Evolutionary conservation across 2,888 invertebrate genomes (phyloP).

Genomic region (Chloroclysta siterata): DNA sequence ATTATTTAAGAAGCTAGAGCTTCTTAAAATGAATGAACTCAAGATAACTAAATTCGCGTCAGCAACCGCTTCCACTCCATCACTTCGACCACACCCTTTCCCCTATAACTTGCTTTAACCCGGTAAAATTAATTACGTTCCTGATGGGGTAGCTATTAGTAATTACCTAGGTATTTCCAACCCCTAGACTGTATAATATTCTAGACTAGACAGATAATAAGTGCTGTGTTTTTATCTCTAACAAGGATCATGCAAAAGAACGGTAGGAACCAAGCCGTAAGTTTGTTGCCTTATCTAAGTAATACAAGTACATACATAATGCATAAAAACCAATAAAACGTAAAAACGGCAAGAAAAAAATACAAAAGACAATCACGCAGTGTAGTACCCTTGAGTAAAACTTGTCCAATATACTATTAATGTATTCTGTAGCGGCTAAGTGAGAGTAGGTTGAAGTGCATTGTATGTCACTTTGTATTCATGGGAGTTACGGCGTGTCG

Average conservation of each 20-base stretch:
- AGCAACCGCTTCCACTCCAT: neutral
- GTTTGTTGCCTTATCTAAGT: too few relatives aligned
- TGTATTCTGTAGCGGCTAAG: conserved; percentile 8
- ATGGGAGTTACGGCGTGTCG: conserved; percentile 45
- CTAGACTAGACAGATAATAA: neutral
- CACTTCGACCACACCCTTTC: neutral
- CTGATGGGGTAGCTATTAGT: conserved; percentile 51
- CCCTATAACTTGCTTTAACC: conserved; percentile 26
- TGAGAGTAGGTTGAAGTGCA: conserved; percentile 39
- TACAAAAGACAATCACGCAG: neutral
- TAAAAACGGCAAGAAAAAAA: neutral
- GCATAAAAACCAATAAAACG: too few relatives aligned
- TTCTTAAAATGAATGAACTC: too few relatives aligned
- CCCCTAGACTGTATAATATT: conserved; percentile 14
- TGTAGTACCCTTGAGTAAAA: neutral
- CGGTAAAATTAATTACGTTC: conserved; percentile 52
- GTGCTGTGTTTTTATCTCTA: neutral
- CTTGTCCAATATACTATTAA: conserved; percentile 7
- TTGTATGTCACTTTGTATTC: conserved; percentile 54
- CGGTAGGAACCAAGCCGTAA: too few relatives aligned
- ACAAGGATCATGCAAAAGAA: too few relatives aligned
- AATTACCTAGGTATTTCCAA: conserved; percentile 48
- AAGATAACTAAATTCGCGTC: neutral
- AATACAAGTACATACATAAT: too few relatives aligned
- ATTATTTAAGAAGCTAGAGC: too few relatives aligned